Evolutionary conservation across 64 coral and sea anemone genomes (phyloP).

Genomic region (Dendronephthya gigantea): DNA sequence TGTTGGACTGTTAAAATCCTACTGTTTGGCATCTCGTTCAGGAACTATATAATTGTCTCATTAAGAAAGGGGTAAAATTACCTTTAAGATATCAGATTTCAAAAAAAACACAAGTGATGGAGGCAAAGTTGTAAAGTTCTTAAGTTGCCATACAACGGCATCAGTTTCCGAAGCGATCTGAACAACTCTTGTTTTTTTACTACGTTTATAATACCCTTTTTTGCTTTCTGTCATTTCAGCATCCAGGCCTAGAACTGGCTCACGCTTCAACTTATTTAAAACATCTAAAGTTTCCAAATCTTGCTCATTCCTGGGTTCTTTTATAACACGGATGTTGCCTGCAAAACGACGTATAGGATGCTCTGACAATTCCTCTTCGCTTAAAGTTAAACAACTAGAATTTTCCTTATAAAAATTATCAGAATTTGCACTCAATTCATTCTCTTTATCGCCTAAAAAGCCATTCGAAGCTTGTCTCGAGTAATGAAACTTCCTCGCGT

Average conservation of each 20-base stretch:
- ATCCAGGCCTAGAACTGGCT: conserved; percentile 55
- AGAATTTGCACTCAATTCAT: background rate
- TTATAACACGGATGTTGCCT: conserved; percentile 50
- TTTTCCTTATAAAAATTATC: background rate
- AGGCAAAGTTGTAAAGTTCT: conserved; percentile 37
- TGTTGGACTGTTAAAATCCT: too few species aligned
- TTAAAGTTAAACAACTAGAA: background rate
- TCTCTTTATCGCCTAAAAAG: background rate
- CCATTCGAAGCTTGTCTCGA: background rate
- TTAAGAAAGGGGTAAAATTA: too few species aligned
- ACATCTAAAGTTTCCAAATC: conserved; percentile 1
- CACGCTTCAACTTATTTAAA: conserved; percentile 27
- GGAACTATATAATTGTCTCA: background rate
- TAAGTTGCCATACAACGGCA: conserved; percentile 55
- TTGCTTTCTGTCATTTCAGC: conserved; percentile 15
- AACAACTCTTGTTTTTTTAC: conserved; percentile 43
- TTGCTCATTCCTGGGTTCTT: conserved; percentile 24
- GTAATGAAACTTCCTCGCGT: background rate
- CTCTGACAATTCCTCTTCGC: background rate
- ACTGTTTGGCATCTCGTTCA: too few species aligned
- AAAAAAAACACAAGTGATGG: conserved; percentile 30
- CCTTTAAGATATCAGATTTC: conserved; percentile 36
- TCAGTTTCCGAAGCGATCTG: conserved; percentile 49
- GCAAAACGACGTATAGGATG: conserved; percentile 18
- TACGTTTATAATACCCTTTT: background rate